Evolutionary conservation across 1,140 invertebrate genomes (phyloP), one percentile per base, ranked within the genome.

Genomic region (Caerostris darwini): DNA sequence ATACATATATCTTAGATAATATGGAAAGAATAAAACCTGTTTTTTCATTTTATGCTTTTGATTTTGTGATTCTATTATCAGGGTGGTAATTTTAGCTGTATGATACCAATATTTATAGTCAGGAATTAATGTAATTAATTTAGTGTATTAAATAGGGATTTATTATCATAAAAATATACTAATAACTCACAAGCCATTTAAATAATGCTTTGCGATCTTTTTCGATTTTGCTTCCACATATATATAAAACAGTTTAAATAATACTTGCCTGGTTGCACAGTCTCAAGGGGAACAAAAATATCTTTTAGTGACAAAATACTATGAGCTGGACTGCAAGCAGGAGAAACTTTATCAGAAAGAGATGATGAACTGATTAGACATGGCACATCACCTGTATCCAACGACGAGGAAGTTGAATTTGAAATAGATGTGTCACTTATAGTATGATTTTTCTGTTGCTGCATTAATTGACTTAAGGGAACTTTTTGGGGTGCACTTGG

Each of bases 231-330:
- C 2, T 34, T 2, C 34, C 34, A 34, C 2, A 34, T 34, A 34
- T 34, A 34, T 34, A 34, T 34, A 34, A 34, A 34, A 2, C 34
- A 34, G 34, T 34, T 34, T 12, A 64, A 64, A 64, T 12, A 12
- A 53, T 4, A 77, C 71, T 88, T 95, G 96, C 98, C 97, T 87
- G 98, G 98, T 95, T 97, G 97, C 69, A 99, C 97, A 93, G 97
- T 97, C 95, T 98, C 97, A 95, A 99, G 96, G 12, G 97, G 97
- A 92, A 99, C 97, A 96, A 96, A 97, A 82, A 99, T 97, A 96
- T 98, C 98, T 34, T 97, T 97, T 61, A 98, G 96, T 50, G 96
- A 95, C 85, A 64, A 89, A 64, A 89, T 87, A 89, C 59, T 90
- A n/a, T 95, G 94, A 87, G 86, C 88, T 95, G 94, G 81, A 96